These are phyloP conservation scores for Chionodraco myersi DNA, from an alignment of 2,113 vertebrate species.

Conservation along the genomic window DNA sequence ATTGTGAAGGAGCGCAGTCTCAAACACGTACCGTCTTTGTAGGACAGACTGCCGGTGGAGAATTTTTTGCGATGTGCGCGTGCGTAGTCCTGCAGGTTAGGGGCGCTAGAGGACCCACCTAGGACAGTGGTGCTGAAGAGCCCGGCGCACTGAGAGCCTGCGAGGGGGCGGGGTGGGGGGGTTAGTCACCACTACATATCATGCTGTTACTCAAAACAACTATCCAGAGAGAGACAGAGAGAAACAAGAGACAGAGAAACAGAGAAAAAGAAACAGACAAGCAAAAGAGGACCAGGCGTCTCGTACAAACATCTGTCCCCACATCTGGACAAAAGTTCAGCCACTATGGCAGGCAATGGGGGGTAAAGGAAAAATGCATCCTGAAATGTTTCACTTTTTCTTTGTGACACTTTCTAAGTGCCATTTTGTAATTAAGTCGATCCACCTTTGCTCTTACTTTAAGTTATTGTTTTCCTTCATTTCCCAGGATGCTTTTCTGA, in stretches of 20 bases:
- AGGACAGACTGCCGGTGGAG: constrained; percentile 93
- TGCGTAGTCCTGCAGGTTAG: constrained; percentile 99
- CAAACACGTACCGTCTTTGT: constrained; percentile 97
- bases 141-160: constrained; percentile 99
- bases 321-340: neutral
- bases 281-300: constrained; percentile 39
- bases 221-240: constrained; percentile 33
- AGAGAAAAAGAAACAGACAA: constrained; percentile 20
- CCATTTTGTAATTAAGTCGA: neutral
- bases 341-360: neutral
- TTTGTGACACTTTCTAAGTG: neutral
- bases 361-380: constrained; percentile 25
- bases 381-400: neutral
- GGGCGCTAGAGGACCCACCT: constrained; percentile 98
- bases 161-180: constrained; percentile 76
- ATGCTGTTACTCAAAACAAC: constrained; percentile 81
- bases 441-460: neutral
- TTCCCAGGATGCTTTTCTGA: neutral
- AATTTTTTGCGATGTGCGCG: constrained; percentile 98
- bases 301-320: neutral
- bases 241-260: constrained; percentile 12
- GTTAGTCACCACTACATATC: constrained; percentile 88
- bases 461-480: neutral
- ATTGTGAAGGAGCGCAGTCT: constrained; percentile 40
- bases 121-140: constrained; percentile 99